phyloP scores from a whole-genome alignment of 1,140 invertebrate species.

The Glomeris maerens region DNA sequence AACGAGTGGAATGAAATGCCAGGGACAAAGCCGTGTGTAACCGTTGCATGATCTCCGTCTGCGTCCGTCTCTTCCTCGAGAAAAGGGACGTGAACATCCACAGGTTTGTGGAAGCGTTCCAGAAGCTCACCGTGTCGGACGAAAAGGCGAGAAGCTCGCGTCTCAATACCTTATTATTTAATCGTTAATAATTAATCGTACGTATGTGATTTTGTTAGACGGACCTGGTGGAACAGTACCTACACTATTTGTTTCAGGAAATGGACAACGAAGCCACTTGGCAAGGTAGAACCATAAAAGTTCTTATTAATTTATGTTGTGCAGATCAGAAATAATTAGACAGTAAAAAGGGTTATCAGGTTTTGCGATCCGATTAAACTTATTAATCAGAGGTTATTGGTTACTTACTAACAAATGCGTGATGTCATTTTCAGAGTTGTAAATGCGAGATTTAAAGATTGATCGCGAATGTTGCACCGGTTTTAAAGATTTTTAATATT shows the following conservation, averaged over 20 bases:
- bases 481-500: slow-evolving; percentile 10
- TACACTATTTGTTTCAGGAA: slow-evolving; percentile 40
- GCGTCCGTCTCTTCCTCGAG: slow-evolving; percentile 64
- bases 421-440: no score
- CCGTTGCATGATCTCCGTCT: slow-evolving; percentile 60
- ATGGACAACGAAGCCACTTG: slow-evolving; percentile 54
- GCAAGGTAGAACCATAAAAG: slow-evolving; percentile 51
- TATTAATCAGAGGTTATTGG: no score
- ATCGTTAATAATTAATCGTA: slow-evolving; percentile 4
- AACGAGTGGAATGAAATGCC: background rate
- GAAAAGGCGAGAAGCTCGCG: slow-evolving; percentile 45
- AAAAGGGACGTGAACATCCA: slow-evolving; percentile 47
- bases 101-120: slow-evolving; percentile 61
- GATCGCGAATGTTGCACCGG: no score
- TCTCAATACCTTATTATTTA: background rate
- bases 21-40: slow-evolving; percentile 53
- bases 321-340: no score
- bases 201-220: slow-evolving; percentile 26
- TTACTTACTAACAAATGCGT: no score
- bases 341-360: no score
- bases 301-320: no score
- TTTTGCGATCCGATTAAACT: no score
- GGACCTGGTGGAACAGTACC: slow-evolving; percentile 44
- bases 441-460: no score
- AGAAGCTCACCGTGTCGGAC: slow-evolving; percentile 53